These are phyloP conservation scores for Teleogryllus occipitalis DNA, from an alignment of 1,140 invertebrate genomes.

Conservation along the genomic window DNA sequence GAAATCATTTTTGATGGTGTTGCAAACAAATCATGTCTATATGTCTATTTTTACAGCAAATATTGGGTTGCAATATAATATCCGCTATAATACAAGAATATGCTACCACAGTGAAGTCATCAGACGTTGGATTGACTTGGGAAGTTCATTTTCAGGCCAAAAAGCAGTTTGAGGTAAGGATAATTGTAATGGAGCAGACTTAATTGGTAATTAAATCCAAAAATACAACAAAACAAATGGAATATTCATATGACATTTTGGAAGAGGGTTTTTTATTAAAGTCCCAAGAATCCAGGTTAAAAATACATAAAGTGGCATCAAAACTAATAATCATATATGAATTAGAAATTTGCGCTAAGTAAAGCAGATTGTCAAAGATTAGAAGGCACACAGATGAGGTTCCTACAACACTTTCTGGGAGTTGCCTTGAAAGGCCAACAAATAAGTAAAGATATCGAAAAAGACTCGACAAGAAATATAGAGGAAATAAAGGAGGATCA, in stretches of 20 bases:
- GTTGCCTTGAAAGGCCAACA: too few relatives aligned
- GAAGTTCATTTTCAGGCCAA: conserved; percentile 78
- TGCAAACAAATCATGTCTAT: not conserved
- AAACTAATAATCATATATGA: too few relatives aligned
- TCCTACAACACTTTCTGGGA: too few relatives aligned
- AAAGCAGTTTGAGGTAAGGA: conserved; percentile 65
- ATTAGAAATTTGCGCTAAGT: too few relatives aligned
- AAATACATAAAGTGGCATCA: too few relatives aligned
- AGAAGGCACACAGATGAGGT: too few relatives aligned
- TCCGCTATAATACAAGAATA: conserved; percentile 79
- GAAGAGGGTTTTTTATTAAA: too few relatives aligned
- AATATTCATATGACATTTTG: not conserved
- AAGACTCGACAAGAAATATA: too few relatives aligned
- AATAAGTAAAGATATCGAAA: too few relatives aligned
- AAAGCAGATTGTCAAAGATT: too few relatives aligned
- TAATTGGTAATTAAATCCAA: not conserved
- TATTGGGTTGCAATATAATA: conserved; percentile 72
- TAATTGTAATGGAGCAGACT: not conserved
- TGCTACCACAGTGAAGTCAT: conserved; percentile 72
- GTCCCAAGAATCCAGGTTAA: too few relatives aligned
- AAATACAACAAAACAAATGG: not conserved
- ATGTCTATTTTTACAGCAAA: conserved; percentile 42
- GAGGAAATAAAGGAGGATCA: too few relatives aligned
- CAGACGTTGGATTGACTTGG: conserved; percentile 77
- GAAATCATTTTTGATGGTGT: not conserved